Evolutionary conservation across 2,797 vertebrate genomes (phyloP).

Genomic region (Cryptoblepharus egeriae): DNA sequence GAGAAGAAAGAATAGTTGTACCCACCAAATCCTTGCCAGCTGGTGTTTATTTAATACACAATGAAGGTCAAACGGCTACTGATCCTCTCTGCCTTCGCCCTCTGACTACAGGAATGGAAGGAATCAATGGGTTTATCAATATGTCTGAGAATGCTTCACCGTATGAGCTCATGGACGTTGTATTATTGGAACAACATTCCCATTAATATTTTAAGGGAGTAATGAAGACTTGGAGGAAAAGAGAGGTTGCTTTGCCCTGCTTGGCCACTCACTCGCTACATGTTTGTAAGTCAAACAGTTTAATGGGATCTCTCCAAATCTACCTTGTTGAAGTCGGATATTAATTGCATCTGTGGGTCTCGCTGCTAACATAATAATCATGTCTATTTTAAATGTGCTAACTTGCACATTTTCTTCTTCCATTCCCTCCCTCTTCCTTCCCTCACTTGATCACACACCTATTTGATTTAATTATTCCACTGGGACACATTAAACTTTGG

Average conservation of each 20-base stretch:
- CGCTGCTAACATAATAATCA: slow-evolving; percentile 16
- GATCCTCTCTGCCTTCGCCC: slow-evolving; percentile 84
- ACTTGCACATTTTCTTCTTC: slow-evolving; percentile 8
- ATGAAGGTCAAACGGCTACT: slow-evolving; percentile 90
- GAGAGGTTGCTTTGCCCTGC: neutral
- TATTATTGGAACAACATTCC: slow-evolving; percentile 78
- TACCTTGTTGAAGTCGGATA: neutral
- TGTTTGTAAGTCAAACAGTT: slow-evolving; percentile 9
- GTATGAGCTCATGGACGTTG: slow-evolving; percentile 83
- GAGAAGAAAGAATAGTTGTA: slow-evolving; percentile 85
- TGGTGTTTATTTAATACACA: slow-evolving; percentile 94
- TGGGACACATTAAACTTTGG: slow-evolving; percentile 48
- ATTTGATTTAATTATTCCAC: slow-evolving; percentile 51
- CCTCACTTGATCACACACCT: slow-evolving; percentile 36
- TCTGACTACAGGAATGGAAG: slow-evolving; percentile 81
- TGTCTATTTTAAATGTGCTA: slow-evolving; percentile 24
- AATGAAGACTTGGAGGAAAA: neutral
- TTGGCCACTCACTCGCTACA: neutral
- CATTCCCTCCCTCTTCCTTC: slow-evolving; percentile 44
- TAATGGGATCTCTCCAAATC: slow-evolving; percentile 39
- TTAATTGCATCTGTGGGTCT: slow-evolving; percentile 14
- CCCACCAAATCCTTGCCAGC: slow-evolving; percentile 90
- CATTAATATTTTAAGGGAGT: slow-evolving; percentile 72
- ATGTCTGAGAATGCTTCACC: slow-evolving; percentile 82
- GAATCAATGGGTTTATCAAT: slow-evolving; percentile 86